Evolutionary conservation across 2,888 invertebrate genomes (phyloP), one percentile per base, ranked within the genome.

Genomic region (Leptura quadrifasciata): DNA sequence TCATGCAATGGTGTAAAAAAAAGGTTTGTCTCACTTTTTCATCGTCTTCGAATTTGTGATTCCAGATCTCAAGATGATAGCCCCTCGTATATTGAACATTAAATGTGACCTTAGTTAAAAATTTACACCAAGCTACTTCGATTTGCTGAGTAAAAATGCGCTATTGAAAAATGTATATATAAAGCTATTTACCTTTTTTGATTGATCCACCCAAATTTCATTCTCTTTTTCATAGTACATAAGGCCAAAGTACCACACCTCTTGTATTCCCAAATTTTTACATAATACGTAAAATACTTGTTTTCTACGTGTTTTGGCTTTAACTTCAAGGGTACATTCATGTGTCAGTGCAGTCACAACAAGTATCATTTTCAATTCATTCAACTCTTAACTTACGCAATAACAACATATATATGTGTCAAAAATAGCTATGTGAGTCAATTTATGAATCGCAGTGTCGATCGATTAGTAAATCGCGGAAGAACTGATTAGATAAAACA

Each of bases 221-320:
- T 82, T 79, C 10, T 84, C 82, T 20, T 84, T 79, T 54, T 85
- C 86, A 27, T 80, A 75, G 76, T 85, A 87, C 82, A 85, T 84
- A 54, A 89, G 71, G 2, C 89, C 89, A 78, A 89, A 89, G 78
- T 85, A 88, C 88, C 89, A 88, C 12, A 80, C 81, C 80, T 89
- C 89, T 69, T 86, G 85, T 61, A 89, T 82, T 6, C 87, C 86
- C 67, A 88, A 77, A 75, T 87, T 87, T 71, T 85, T 86, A 75
- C 88, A 86, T 72, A 88, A 85, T 65, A 87, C 82, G 21, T 84
- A 73, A 75, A 85, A 89, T 10, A 89, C 81, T 60, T 87, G 86
- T 39, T 85, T 74, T 55, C 80, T 76, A n/a, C 80, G 74, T 2
- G 86, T 87, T 78, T 86, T 87, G 0, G 85, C 84, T 0, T 81